Evolutionary conservation across 2,797 vertebrate genomes (phyloP).

Genomic region (Phoeniculus purpureus): DNA sequence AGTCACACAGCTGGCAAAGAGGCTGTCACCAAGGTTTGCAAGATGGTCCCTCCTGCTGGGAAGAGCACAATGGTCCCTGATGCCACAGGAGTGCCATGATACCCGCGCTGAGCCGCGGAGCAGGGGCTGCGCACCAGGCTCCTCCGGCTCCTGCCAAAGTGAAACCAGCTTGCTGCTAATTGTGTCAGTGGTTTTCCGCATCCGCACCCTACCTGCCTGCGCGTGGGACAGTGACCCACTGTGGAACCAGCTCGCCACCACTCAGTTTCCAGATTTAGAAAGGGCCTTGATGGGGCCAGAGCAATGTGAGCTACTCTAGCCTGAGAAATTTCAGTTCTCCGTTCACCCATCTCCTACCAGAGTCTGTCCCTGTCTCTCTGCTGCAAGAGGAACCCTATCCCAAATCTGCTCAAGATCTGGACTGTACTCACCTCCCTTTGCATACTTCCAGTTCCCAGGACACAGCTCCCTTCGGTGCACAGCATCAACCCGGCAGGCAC

Average conservation of each 20-base stretch:
- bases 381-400: neutral
- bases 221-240: neutral
- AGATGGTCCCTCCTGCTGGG: neutral
- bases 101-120: accelerated
- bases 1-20: accelerated
- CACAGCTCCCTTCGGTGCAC: neutral
- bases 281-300: neutral
- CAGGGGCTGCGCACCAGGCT: accelerated
- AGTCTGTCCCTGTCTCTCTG: neutral
- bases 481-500: neutral
- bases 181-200: neutral
- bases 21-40: accelerated
- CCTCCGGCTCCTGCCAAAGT: neutral
- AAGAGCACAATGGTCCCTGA: accelerated
- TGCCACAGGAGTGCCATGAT: accelerated
- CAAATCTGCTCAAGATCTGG: neutral
- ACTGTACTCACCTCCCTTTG: constrained; percentile 22
- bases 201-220: neutral
- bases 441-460: neutral
- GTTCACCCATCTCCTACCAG: neutral
- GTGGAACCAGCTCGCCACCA: neutral
- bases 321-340: accelerated
- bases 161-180: neutral
- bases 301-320: neutral
- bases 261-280: neutral